Conservation (phyloP, 2,888 invertebrate genomes). For the Synergus japonicus region DNA sequence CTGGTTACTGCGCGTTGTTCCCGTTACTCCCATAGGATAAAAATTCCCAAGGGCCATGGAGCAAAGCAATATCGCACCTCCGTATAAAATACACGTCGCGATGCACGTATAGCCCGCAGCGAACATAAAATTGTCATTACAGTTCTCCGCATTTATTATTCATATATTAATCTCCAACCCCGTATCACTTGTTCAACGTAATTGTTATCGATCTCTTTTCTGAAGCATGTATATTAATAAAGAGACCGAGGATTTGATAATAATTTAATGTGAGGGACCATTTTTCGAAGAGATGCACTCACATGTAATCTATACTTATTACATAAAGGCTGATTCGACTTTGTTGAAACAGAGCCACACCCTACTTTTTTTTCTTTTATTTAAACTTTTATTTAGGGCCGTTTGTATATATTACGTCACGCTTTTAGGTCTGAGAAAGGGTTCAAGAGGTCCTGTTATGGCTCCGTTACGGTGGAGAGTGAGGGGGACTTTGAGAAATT, state of each 20-base stretch:
- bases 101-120: background rate
- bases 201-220: background rate
- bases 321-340: background rate
- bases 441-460: too few species aligned
- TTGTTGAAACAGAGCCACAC: background rate
- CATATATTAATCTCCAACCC: background rate
- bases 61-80: background rate
- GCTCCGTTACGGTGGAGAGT: too few species aligned
- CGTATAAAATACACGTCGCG: background rate
- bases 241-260: background rate
- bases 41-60: background rate
- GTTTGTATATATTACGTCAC: too few species aligned
- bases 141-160: background rate
- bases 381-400: background rate
- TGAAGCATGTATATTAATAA: constrained; percentile 4
- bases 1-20: background rate
- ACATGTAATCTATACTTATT: background rate
- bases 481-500: too few species aligned
- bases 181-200: background rate
- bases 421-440: too few species aligned
- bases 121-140: constrained; percentile 10
- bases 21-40: background rate
- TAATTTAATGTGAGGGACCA: background rate
- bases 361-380: background rate
- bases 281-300: background rate